Percentiles rank a stretch among this genome's conserved stretches.
These are phyloP conservation scores for Molossus alvarezi DNA, from an alignment of 2,797 vertebrate species.

Conservation along the genomic window DNA sequence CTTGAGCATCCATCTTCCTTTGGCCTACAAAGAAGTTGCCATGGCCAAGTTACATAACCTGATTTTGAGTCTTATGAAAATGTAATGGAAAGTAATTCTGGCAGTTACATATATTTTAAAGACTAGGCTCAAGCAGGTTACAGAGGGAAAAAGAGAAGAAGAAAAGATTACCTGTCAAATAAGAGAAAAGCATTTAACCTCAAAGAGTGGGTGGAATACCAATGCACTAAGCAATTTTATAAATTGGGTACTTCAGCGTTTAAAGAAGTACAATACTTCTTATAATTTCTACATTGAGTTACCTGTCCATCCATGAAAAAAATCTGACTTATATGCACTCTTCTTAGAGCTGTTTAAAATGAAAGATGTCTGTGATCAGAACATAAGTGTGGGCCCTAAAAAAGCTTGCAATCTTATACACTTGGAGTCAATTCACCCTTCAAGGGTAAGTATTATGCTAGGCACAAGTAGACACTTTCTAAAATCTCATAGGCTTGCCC, in stretches of 20 bases:
- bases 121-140: slow-evolving; percentile 74
- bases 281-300: slow-evolving; percentile 79
- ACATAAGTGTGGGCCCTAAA: background rate
- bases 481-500: background rate
- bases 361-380: slow-evolving; percentile 62
- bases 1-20: slow-evolving; percentile 19
- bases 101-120: slow-evolving; percentile 69
- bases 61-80: slow-evolving; percentile 63
- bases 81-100: slow-evolving; percentile 70
- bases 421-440: background rate
- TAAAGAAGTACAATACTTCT: slow-evolving; percentile 81
- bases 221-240: slow-evolving; percentile 82
- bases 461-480: slow-evolving; percentile 1
- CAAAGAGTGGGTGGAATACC: slow-evolving; percentile 77
- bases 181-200: slow-evolving; percentile 86
- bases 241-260: slow-evolving; percentile 81
- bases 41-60: slow-evolving; percentile 38
- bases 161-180: slow-evolving; percentile 82
- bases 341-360: slow-evolving; percentile 66
- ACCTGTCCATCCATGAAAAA: slow-evolving; percentile 82
- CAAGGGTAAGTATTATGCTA: background rate
- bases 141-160: background rate
- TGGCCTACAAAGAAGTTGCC: slow-evolving; percentile 56
- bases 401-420: background rate
- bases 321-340: slow-evolving; percentile 53